Base-by-base conservation (phyloP, 2,113 vertebrate species). In the Albula glossodonta region DNA sequence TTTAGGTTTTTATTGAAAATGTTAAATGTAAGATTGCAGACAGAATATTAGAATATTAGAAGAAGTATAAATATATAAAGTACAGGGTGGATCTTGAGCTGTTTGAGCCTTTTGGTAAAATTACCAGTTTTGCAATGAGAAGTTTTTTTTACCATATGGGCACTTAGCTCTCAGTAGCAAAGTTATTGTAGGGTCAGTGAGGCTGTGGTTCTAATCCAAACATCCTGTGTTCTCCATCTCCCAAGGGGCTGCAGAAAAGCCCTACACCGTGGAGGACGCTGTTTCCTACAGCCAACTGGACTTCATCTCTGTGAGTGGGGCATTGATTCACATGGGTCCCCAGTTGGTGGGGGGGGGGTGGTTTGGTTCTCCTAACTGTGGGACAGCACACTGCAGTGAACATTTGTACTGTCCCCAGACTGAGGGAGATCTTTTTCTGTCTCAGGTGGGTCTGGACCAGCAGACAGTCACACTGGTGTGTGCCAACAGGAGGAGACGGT, bases 251-350 rank as follows among this genome's bases (percentile, higher is more conserved):
- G 97, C 98, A 0, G 98, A 99, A 90, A 99, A 99, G 93, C 98
- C 98, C 0, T 99, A 99, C 93, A 95, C 96, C 89, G 97, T 99
- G 87, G 97, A 99, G 89, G 97, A 99, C 22, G 97, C 97, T 0
- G 94, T 99, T 82, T 97, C 98, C 77, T 99, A 99, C 81, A 99
- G 96, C 0, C 98, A 99, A 89, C 95, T 99, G 78, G 98, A 99
- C 92, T 99, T 98, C 77, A 84, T 99, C 81, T 99, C 98, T 85
- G 98, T 99, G 93, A 97, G 98, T 50, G 49, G 25, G 12, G 8
- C 25, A 52, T 80, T 19, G 11, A 17, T 79, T 51, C 3, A 4
- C 53, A 57, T 79, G 11, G 52, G 9, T 5, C 22, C 53, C 77
- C n/a, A 74, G 56, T 4, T 3, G 51, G 66, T 79, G 11, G 70